Conservation (phyloP, 2,797 vertebrate genomes). For the Thaleichthys pacificus region DNA sequence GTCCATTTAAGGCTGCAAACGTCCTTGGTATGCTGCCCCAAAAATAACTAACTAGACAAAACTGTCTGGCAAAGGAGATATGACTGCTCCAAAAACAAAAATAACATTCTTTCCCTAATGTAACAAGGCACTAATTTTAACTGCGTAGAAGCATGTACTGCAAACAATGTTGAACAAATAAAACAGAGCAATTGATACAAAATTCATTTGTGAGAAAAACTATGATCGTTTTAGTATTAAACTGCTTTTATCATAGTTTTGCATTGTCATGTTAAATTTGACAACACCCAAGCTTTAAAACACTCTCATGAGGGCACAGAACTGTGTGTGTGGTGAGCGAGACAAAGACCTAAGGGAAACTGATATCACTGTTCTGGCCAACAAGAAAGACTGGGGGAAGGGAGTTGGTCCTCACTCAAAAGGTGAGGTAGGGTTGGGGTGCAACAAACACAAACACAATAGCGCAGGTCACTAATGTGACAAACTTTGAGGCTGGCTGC, state of each 20-base stretch:
- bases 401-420: neutral
- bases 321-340: neutral
- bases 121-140: neutral
- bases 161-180: too few relatives aligned
- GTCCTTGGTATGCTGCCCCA: neutral
- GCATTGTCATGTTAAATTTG: slow-evolving; percentile 15
- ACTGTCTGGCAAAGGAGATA: slow-evolving; percentile 30
- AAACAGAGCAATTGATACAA: neutral
- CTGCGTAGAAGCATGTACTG: neutral
- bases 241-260: neutral
- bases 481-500: neutral
- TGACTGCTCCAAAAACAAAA: slow-evolving; percentile 15
- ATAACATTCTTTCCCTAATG: neutral
- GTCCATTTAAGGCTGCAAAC: slow-evolving; percentile 57
- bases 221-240: neutral
- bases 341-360: slow-evolving; percentile 32
- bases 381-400: neutral
- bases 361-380: slow-evolving; percentile 30
- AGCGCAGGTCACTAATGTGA: neutral
- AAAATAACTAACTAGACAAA: slow-evolving; percentile 27
- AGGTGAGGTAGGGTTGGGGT: neutral
- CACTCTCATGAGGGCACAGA: slow-evolving; percentile 15
- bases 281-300: slow-evolving; percentile 24
- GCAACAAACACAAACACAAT: neutral
- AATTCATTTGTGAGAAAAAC: neutral